phyloP scores from a whole-genome alignment of 2,797 vertebrate species.

The Oryzias dopingdopingensis region DNA sequence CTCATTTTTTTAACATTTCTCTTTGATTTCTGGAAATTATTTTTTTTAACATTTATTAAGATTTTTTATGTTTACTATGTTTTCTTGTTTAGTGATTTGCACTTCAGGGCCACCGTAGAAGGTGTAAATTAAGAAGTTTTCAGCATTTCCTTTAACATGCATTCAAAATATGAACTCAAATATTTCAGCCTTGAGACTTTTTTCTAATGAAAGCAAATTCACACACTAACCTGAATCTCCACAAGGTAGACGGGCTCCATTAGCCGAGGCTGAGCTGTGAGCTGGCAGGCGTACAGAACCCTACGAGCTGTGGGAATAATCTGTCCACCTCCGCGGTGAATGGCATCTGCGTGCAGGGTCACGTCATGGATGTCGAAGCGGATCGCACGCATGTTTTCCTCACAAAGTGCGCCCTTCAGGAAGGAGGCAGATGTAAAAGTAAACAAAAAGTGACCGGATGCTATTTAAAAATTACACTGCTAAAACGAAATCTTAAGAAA shows the following conservation, averaged over 20 bases:
- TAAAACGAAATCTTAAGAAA: too few species aligned
- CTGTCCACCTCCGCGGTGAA: slow-evolving; percentile 93
- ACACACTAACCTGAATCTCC: slow-evolving; percentile 88
- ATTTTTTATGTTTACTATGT: too few species aligned
- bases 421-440: not conserved
- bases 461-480: too few species aligned
- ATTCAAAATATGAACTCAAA: too few species aligned
- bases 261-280: slow-evolving; percentile 89
- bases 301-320: slow-evolving; percentile 93
- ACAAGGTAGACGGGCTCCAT: slow-evolving; percentile 96
- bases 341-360: slow-evolving; percentile 91
- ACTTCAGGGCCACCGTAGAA: too few species aligned
- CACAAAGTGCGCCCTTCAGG: slow-evolving; percentile 87
- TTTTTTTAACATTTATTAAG: too few species aligned
- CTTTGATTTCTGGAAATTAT: not conserved
- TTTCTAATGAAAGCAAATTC: not conserved
- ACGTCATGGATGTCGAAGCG: slow-evolving; percentile 93
- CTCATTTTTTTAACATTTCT: too few species aligned
- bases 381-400: slow-evolving; percentile 91
- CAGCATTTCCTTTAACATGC: too few species aligned
- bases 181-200: not conserved
- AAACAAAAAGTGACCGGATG: too few species aligned
- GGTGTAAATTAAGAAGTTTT: too few species aligned
- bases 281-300: slow-evolving; percentile 89
- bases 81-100: too few species aligned